A percentile compares a stretch with the other conserved stretches of the same genome.
Evolutionary conservation across 2,113 vertebrate genomes (phyloP).

Genomic region (Piliocolobus tephrosceles): DNA sequence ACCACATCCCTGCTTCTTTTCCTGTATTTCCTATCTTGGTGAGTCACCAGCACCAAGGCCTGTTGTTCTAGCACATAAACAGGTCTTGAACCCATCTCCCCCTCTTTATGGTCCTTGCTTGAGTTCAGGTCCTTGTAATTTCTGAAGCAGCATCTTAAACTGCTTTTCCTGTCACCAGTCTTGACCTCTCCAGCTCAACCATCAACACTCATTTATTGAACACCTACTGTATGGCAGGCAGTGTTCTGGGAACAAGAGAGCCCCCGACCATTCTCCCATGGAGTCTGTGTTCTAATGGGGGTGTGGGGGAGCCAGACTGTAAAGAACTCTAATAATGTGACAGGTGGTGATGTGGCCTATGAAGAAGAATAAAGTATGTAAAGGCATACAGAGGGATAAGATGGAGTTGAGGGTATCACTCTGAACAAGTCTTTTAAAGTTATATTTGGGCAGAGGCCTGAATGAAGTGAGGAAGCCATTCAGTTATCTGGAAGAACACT

Average conservation of each 20-base stretch:
- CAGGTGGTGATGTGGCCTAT: neutral
- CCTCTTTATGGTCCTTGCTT: neutral
- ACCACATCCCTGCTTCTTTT: neutral
- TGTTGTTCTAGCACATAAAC: neutral
- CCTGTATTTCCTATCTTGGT: neutral
- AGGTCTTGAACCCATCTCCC: neutral
- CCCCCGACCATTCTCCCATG: neutral
- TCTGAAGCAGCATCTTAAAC: neutral
- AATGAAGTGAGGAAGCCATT: neutral
- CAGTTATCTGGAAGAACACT: neutral
- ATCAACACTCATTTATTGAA: neutral
- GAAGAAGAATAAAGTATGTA: neutral
- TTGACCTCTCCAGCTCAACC: neutral
- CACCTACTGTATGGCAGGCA: neutral
- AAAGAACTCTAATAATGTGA: neutral
- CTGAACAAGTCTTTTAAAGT: neutral
- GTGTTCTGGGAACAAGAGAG: neutral
- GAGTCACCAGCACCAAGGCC: neutral
- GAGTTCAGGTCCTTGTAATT: neutral
- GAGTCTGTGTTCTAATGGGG: neutral
- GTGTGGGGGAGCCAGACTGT: rapidly evolving
- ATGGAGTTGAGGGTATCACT: neutral
- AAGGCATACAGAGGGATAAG: neutral
- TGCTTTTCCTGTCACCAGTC: neutral
- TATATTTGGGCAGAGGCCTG: neutral